These are phyloP conservation scores for Zeuzera pyrina DNA, from an alignment of 2,888 invertebrate genomes.

Conservation along the genomic window DNA sequence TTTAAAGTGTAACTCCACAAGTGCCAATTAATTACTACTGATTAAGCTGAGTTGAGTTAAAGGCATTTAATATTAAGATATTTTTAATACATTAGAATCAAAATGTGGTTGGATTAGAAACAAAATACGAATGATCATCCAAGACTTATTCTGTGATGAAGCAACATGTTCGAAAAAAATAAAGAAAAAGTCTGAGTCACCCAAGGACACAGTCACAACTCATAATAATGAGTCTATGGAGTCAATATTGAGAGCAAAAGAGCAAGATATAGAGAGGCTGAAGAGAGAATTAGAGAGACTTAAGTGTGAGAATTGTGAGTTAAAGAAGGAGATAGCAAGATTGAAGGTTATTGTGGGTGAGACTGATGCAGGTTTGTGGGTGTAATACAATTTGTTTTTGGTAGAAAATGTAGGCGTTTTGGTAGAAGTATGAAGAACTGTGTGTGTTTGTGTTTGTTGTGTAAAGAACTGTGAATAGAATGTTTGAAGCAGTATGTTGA, in stretches of 20 bases:
- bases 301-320: slow-evolving; percentile 34
- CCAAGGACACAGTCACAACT: slow-evolving; percentile 1
- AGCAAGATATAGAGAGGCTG: slow-evolving; percentile 29
- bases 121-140: slow-evolving; percentile 16
- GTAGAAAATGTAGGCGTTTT: no score
- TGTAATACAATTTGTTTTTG: no score
- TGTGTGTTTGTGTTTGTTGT: no score
- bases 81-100: slow-evolving; percentile 6
- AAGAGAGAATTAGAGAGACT: slow-evolving; percentile 33
- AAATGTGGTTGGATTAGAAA: slow-evolving; percentile 14
- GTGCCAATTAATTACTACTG: no score
- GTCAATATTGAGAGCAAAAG: not conserved
- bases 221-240: no score
- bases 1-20: no score
- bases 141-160: slow-evolving; percentile 24
- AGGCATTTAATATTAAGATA: no score
- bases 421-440: no score
- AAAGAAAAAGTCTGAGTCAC: slow-evolving; percentile 7
- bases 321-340: slow-evolving; percentile 40
- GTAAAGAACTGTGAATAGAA: no score
- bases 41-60: no score
- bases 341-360: slow-evolving; percentile 17
- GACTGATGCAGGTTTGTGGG: not conserved
- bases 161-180: slow-evolving; percentile 22
- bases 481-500: no score